Evolutionary conservation across 2,797 vertebrate genomes (phyloP).

Genomic region (Crenuchus spilurus): DNA sequence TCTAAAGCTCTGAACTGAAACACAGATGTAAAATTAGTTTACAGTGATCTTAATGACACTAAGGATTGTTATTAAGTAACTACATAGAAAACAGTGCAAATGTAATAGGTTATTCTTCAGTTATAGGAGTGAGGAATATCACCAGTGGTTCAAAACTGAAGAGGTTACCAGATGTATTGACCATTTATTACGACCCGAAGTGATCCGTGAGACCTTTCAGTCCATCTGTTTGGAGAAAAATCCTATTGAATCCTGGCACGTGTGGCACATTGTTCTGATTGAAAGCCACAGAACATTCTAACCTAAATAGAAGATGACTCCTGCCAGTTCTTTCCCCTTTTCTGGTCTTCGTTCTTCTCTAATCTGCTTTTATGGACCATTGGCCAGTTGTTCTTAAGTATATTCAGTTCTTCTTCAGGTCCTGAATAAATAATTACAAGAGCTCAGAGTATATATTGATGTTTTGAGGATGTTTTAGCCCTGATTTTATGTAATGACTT

Average conservation of each 20-base stretch:
- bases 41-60: too few relatives aligned
- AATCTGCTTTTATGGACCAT: neutral
- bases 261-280: neutral
- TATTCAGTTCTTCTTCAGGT: neutral
- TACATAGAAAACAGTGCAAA: too few relatives aligned
- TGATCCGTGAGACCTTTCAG: neutral
- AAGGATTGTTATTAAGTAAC: too few relatives aligned
- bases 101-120: too few relatives aligned
- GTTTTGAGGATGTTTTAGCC: slow-evolving; percentile 16
- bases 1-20: too few relatives aligned
- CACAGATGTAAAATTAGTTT: too few relatives aligned
- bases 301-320: slow-evolving; percentile 11
- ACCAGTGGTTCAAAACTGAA: too few relatives aligned
- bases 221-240: neutral
- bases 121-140: too few relatives aligned
- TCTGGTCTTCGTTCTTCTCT: neutral
- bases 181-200: too few relatives aligned
- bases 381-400: neutral
- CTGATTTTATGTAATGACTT: slow-evolving; percentile 43
- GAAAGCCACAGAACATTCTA: neutral
- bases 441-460: slow-evolving; percentile 1
- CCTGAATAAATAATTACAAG: neutral
- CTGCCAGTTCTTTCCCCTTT: neutral
- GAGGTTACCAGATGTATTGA: too few relatives aligned
- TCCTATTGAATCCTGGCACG: neutral